Base-by-base conservation (phyloP, 1,140 invertebrate genomes). In the Drosophila pseudoananassae region DNA sequence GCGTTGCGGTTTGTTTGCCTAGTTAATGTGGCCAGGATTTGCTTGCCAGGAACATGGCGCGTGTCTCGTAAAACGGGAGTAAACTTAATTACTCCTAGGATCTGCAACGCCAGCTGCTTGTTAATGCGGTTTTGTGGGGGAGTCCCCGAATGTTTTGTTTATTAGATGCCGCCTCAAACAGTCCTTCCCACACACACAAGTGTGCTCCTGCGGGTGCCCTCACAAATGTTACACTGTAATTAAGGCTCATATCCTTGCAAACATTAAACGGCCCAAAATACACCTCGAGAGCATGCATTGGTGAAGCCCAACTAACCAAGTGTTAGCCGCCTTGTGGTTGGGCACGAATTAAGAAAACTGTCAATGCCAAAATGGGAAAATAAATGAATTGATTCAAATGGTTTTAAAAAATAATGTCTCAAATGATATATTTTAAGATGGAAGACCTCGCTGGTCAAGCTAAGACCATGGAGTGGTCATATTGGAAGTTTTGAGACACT, bases 11-110 rank as follows among this genome's bases (percentile, higher is more conserved):
- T 76, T 61, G 61, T 54, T 77, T 51, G 63, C 56, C 61, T 38
- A 83, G 60, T 56, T 47, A 69, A 64, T 77, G 60, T 57, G 59
- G 46, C 51, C 43, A 61, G 59, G 77, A 80, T 73, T 76, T 78
- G 43, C 43, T 71, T 65, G 68, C 38, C 25, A 7, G 40, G 47
- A 50, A 33, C 47, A 4, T n/a, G 45, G 43, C 36, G 50, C 80
- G 49, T 61, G 27, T 51, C 50, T 73, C 72, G 66, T 85, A 69
- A 79, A 80, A 74, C 54, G 43, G 45, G 66, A 78, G 54, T 68
- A 68, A 87, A 87, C 82, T 71, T 85, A 82, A 85, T 85, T 78
- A 77, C 73, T 23, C 55, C 58, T 17, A 61, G 77, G 58, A 87
- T 74, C 63, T 75, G 72, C 53, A 57, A 60, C 61, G 38, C 40